phyloP scores from a whole-genome alignment of 2,888 invertebrate species.

The Formica aserva region DNA sequence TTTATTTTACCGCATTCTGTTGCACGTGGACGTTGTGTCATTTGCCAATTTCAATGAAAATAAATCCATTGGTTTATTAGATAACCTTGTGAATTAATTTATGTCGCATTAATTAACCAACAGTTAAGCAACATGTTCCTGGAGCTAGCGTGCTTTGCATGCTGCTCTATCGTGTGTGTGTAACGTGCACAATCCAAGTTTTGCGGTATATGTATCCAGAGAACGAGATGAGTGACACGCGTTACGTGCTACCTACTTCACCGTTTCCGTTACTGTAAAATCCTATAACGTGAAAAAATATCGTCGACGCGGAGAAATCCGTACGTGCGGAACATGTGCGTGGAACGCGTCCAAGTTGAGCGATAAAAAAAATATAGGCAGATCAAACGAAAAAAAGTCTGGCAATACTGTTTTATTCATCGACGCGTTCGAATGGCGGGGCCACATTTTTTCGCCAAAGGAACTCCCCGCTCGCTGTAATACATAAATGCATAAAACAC shows the following conservation, averaged over 20 bases:
- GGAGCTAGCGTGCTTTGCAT: background rate
- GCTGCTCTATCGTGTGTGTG: background rate
- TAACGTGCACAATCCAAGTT: conserved; percentile 11
- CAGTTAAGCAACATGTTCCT: background rate
- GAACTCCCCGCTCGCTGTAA: conserved; percentile 17
- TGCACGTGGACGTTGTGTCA: background rate
- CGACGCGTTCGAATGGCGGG: conserved; percentile 36
- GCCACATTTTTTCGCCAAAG: conserved; percentile 23
- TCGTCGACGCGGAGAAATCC: conserved; percentile 16
- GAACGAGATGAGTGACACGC: conserved; percentile 7
- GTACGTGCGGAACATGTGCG: background rate
- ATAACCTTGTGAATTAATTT: conserved; percentile 13
- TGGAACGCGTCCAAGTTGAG: conserved; percentile 23
- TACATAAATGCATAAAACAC: conserved; percentile 52
- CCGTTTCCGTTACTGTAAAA: conserved; percentile 35
- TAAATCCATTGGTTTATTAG: conserved; percentile 16
- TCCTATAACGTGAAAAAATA: conserved; percentile 16
- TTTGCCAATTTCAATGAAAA: background rate
- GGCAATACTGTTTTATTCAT: conserved; percentile 59
- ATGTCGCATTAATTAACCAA: conserved; percentile 27
- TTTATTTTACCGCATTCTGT: conserved; percentile 4
- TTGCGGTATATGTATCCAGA: conserved; percentile 1
- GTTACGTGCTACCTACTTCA: conserved; percentile 13
- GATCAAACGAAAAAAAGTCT: background rate
- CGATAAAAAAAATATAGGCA: conserved; percentile 44